Evolutionary conservation across 2,888 invertebrate species (phyloP).

Genomic region (Phengaris arion): DNA sequence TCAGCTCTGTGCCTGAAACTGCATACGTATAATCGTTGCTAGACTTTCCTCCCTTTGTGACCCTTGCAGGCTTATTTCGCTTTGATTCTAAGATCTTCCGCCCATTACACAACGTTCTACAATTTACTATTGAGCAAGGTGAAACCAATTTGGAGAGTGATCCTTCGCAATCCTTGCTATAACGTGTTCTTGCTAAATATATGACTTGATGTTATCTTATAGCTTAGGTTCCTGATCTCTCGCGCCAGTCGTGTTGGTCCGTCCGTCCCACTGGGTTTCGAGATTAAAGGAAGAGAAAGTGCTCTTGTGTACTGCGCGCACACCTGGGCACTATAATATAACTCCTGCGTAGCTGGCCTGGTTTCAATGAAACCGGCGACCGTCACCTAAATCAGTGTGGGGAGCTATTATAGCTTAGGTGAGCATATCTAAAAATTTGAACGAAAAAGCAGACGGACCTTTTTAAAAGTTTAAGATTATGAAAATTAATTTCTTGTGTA

Average conservation of each 20-base stretch:
- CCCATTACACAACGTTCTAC: conserved; percentile 11
- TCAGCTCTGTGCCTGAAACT: conserved; percentile 41
- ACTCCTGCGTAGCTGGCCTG: too few species aligned
- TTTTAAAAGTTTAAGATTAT: too few species aligned
- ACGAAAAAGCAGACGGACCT: too few species aligned
- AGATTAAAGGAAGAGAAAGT: too few species aligned
- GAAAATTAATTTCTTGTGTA: too few species aligned
- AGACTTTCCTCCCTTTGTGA: background rate
- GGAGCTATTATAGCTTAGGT: background rate
- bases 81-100: conserved; percentile 25
- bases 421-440: too few species aligned
- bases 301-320: too few species aligned
- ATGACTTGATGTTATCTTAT: background rate
- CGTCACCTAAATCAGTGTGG: too few species aligned
- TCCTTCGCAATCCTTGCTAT: background rate
- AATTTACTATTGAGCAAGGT: conserved; percentile 17
- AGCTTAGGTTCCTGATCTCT: background rate
- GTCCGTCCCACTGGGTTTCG: too few species aligned
- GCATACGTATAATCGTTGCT: conserved; percentile 42
- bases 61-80: conserved; percentile 11
- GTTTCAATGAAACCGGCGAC: too few species aligned
- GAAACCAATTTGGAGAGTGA: conserved; percentile 25
- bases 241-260: too few species aligned
- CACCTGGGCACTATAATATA: too few species aligned
- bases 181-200: background rate